Conservation (phyloP, 2,888 invertebrate species). For the Phalera bucephala region DNA sequence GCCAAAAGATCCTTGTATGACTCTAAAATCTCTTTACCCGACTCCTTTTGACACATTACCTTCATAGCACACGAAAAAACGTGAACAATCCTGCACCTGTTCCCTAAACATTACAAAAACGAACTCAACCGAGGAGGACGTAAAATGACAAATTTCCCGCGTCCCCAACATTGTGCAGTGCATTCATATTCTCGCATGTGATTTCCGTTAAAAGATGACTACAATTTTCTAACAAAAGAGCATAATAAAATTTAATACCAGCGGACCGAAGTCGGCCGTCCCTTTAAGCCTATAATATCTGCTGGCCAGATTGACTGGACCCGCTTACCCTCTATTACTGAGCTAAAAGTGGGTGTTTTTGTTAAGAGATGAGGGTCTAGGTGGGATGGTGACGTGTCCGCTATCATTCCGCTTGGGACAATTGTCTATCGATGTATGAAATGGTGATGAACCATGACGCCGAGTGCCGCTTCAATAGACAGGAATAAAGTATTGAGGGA, state of each 20-base stretch:
- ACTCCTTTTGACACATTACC: too few relatives aligned
- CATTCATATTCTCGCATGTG: not conserved
- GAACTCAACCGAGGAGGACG: too few relatives aligned
- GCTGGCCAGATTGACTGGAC: not conserved
- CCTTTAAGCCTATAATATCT: conserved; percentile 12
- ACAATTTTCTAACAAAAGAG: conserved; percentile 16
- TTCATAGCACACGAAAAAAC: too few relatives aligned
- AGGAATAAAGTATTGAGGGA: not conserved
- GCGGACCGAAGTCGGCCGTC: conserved; percentile 6
- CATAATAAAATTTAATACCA: conserved; percentile 8
- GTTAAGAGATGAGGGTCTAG: not conserved
- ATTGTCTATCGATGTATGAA: conserved; percentile 14
- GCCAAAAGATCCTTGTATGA: too few relatives aligned
- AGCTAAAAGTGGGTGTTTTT: not conserved
- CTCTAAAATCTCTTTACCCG: too few relatives aligned
- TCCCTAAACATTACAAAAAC: too few relatives aligned
- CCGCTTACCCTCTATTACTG: conserved; percentile 1
- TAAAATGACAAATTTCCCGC: not conserved
- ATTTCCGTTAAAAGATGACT: conserved; percentile 9
- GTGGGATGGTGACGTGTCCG: too few relatives aligned
- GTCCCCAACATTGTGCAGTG: not conserved
- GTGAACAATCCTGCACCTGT: too few relatives aligned
- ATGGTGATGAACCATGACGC: conserved; percentile 18
- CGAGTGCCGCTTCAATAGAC: not conserved
- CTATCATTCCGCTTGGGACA: conserved; percentile 9